Percentiles rank a stretch among this genome's conserved stretches.
Conservation (phyloP, 2,888 invertebrate genomes). For the Drosophila incognita region DNA sequence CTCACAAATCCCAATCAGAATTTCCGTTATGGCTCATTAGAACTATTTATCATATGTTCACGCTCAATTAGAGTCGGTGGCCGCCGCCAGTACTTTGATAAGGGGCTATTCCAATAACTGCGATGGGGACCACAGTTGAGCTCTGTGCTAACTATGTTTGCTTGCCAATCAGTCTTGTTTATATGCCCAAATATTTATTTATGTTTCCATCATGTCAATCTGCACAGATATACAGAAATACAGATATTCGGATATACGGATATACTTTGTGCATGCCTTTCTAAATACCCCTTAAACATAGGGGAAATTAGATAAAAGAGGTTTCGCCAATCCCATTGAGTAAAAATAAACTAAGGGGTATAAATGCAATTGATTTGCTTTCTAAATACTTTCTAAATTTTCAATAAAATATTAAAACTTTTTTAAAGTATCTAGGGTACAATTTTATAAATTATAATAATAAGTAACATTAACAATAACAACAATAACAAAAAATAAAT, state of each 20-base stretch:
- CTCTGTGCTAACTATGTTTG: conserved; percentile 42
- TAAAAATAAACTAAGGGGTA: background rate
- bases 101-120: conserved; percentile 22
- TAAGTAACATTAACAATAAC: too few species aligned
- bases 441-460: too few species aligned
- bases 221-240: background rate
- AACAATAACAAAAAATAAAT: too few species aligned
- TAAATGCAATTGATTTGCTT: too few species aligned
- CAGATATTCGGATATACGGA: background rate
- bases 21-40: conserved; percentile 33
- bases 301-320: background rate
- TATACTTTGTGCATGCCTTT: background rate
- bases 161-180: conserved; percentile 57
- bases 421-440: too few species aligned
- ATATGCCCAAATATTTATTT: conserved; percentile 23
- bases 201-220: background rate
- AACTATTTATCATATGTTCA: conserved; percentile 54
- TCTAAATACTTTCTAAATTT: too few species aligned
- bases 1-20: conserved; percentile 50
- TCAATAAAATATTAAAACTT: too few species aligned
- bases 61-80: conserved; percentile 53
- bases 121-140: conserved; percentile 10
- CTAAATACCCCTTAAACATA: background rate
- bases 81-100: conserved; percentile 20
- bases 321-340: background rate